phyloP scores from a whole-genome alignment of 2,797 vertebrate species.

The Momotus momota region DNA sequence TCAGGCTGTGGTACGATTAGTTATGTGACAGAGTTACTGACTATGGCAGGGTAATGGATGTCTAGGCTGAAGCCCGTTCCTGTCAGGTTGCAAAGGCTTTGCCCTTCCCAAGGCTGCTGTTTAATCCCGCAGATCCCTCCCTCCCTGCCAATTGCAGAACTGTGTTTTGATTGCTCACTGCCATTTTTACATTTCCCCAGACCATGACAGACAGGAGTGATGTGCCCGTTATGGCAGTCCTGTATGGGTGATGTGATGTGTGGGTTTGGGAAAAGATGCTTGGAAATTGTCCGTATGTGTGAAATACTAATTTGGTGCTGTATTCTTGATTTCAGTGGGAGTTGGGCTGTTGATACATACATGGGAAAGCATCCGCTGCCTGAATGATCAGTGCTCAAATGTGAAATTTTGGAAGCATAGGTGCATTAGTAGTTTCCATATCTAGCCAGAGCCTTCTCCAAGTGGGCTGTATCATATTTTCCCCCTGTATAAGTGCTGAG shows the following conservation, averaged over 20 bases:
- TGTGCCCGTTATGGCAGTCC: not conserved
- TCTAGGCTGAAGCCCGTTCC: not conserved
- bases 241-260: not conserved
- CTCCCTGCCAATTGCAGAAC: rapidly evolving
- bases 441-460: not conserved
- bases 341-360: rapidly evolving
- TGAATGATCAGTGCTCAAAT: not conserved
- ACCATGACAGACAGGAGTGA: not conserved
- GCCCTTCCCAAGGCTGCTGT: rapidly evolving
- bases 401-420: not conserved
- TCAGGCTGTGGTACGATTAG: not conserved
- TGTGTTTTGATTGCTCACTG: not conserved
- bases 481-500: not conserved
- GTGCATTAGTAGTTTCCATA: not conserved
- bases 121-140: not conserved
- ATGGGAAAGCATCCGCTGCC: not conserved
- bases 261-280: not conserved
- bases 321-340: not conserved
- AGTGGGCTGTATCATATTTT: not conserved
- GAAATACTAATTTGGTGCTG: rapidly evolving
- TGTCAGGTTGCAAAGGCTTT: not conserved
- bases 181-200: not conserved
- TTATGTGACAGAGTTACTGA: not conserved
- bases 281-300: not conserved
- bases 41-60: not conserved